Percentiles rank a stretch among this genome's conserved stretches.
Evolutionary conservation across 2,113 vertebrate species (phyloP).

Genomic region (Pedetes capensis): DNA sequence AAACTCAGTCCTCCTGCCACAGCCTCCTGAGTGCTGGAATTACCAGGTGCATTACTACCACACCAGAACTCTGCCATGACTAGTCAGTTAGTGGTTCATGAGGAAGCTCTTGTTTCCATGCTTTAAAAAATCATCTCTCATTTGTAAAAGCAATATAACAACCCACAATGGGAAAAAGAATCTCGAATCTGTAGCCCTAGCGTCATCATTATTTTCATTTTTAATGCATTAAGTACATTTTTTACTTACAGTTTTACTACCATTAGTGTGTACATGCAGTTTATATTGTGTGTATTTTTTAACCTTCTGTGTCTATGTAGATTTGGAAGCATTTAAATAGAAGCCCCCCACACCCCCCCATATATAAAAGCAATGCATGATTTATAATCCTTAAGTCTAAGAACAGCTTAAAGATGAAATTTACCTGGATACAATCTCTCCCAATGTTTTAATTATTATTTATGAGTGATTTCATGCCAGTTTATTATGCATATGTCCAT

Average conservation of each 20-base stretch:
- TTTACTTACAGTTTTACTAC: not conserved
- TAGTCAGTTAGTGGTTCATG: not conserved
- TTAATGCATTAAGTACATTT: not conserved
- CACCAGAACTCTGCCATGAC: not conserved
- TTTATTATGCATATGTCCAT: not conserved
- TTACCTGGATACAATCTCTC: not conserved
- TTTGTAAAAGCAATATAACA: not conserved
- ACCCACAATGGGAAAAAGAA: not conserved
- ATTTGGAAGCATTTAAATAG: conserved; percentile 7
- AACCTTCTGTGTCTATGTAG: not conserved
- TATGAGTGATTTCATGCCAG: not conserved
- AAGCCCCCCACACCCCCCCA: too few relatives aligned
- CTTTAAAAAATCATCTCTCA: not conserved
- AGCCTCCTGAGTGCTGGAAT: not conserved
- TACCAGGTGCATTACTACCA: not conserved
- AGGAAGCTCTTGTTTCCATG: not conserved
- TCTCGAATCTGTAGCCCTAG: not conserved
- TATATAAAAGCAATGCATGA: not conserved
- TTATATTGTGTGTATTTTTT: not conserved
- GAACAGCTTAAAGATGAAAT: conserved; percentile 1
- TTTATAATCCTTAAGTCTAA: not conserved
- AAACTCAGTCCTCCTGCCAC: not conserved
- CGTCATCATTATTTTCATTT: not conserved
- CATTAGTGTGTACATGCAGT: not conserved
- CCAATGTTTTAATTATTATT: conserved; percentile 14